Base-by-base conservation (phyloP, 2,888 invertebrate species). In the Pyrrhosoma nymphula region DNA sequence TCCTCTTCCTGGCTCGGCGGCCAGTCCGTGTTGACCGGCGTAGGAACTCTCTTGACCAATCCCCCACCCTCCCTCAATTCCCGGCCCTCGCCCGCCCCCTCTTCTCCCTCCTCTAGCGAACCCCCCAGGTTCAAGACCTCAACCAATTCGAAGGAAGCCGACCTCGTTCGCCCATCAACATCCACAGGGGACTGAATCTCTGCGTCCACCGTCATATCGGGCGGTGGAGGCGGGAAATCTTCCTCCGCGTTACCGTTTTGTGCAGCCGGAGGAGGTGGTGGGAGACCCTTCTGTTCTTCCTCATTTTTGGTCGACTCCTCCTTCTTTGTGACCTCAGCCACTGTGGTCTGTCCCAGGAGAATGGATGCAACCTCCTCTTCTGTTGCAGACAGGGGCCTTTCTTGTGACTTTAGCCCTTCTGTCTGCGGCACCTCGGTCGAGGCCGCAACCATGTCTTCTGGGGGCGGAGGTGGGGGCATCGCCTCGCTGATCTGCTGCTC, bases 61-160 rank as follows among this genome's bases (percentile, higher is more conserved):
- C 93, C 93, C 18, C 93, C 23, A 0, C 93, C 93, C 47, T 93
- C 93, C 75, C 93, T 69, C 12, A 89, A 12, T 23, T 47, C 23
- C 14, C 35, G 23, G 20, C 26, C 55, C 6, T 69, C 69, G 26
- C 56, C 69, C 23, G n/a, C 69, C 1, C 47, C 23, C 2, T 60
- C 60, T 14, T 91, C 90, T n/a, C 60, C 90, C 75, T 63, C 93
- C 55, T 69, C 69, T 69, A 93, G n/a, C 23, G 82, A 82, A 8
- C 82, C 82, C 3, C 82, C 82, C 10, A 82, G 82, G 75, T 93
- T 93, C 47, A 93, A n/a, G 0, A 69, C 69, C 47, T 93, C 93
- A 6, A 93, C 93, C 93, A 93, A n/a, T 47, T 93, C 93, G 69
- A 93, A 93, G 16, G 93, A 93, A 12, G 93, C 93, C 26, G 93